These are phyloP conservation scores for Leptoclinus maculatus DNA, from an alignment of 2,797 vertebrate species.

Conservation along the genomic window DNA sequence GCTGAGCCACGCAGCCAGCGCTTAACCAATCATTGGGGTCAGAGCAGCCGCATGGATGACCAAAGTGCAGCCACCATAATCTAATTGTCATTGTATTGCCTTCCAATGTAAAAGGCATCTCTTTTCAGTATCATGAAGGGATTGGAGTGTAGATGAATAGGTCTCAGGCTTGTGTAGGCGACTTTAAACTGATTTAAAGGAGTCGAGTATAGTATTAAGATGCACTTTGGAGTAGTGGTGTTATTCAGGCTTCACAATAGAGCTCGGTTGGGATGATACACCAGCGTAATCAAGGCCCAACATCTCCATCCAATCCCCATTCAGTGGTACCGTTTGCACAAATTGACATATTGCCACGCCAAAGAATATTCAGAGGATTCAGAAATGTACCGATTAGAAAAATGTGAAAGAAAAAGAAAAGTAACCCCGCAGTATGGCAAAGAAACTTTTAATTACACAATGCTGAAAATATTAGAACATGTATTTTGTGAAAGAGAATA, in stretches of 20 bases:
- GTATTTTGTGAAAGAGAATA: fast-evolving
- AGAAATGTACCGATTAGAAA: slow-evolving; percentile 2
- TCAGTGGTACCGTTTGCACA: slow-evolving; percentile 39
- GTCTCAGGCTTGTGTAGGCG: slow-evolving; percentile 69
- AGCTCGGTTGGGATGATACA: slow-evolving; percentile 59
- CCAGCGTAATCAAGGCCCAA: slow-evolving; percentile 61
- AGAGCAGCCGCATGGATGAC: slow-evolving; percentile 79
- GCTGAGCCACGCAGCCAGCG: slow-evolving; percentile 75
- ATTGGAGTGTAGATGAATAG: slow-evolving; percentile 81
- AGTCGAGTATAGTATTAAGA: slow-evolving; percentile 81
- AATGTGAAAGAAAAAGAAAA: slow-evolving; percentile 7
- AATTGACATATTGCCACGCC: slow-evolving; percentile 36
- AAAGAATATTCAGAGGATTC: slow-evolving; percentile 36
- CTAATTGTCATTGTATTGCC: slow-evolving; percentile 87
- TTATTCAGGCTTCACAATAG: slow-evolving; percentile 79
- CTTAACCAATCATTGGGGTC: slow-evolving; percentile 81
- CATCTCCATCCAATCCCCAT: slow-evolving; percentile 68
- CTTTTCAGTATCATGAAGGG: slow-evolving; percentile 78
- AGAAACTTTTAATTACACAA: not conserved
- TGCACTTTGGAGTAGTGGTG: slow-evolving; percentile 79
- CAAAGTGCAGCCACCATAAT: slow-evolving; percentile 84
- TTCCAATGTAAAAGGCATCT: slow-evolving; percentile 82
- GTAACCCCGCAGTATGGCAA: not conserved
- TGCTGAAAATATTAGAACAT: not conserved
- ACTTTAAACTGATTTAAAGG: slow-evolving; percentile 85